These are phyloP conservation scores for Abrostola tripartita DNA, from an alignment of 2,888 invertebrate genomes.

Conservation along the genomic window DNA sequence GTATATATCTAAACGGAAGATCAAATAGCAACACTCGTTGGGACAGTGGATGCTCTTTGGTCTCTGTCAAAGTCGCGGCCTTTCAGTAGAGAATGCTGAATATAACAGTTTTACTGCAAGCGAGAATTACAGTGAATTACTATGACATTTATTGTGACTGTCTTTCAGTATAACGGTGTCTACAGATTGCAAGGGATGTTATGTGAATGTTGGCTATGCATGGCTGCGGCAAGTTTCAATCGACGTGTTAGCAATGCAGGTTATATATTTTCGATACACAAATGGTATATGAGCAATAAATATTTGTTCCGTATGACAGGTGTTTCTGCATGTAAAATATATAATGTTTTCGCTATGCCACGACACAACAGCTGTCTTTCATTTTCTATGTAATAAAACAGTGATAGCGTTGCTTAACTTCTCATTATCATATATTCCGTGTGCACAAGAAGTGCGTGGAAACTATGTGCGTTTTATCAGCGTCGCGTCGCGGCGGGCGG, in stretches of 20 bases:
- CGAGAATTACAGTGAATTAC: not conserved
- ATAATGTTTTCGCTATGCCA: no score
- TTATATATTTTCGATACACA: no score
- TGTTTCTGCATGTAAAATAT: no score
- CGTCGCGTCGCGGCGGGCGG: not conserved
- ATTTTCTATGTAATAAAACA: no score
- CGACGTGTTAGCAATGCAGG: no score
- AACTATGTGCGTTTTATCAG: constrained; percentile 40
- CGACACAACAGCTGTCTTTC: no score
- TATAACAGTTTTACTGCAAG: not conserved
- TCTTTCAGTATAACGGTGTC: no score
- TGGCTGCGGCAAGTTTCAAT: no score
- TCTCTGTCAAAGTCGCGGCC: constrained; percentile 50
- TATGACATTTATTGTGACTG: not conserved
- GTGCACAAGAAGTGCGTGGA: constrained; percentile 19
- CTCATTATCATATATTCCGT: constrained; percentile 17
- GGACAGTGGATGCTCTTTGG: constrained; percentile 50
- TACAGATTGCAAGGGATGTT: no score
- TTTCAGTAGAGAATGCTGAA: constrained; percentile 31
- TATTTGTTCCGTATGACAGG: no score
- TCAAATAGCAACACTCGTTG: constrained; percentile 32
- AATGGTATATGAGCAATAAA: no score
- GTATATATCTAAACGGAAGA: constrained; percentile 40
- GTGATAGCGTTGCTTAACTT: not conserved
- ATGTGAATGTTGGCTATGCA: no score